Percentiles rank a stretch among this genome's conserved stretches.
These are phyloP conservation scores for Blomia tropicalis DNA, from an alignment of 2,888 invertebrate species.

Conservation along the genomic window DNA sequence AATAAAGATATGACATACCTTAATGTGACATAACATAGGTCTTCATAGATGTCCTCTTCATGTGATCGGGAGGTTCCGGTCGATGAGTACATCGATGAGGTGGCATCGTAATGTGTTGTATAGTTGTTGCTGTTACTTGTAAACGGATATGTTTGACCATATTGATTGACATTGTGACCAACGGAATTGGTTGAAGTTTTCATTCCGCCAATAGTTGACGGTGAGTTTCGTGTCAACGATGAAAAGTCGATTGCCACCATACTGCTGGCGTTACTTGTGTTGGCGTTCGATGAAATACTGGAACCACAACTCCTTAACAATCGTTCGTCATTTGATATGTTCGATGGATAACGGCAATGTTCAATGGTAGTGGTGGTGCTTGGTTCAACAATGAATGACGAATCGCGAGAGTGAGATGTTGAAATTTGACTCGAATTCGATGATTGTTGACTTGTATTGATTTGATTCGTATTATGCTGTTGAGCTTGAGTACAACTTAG, in stretches of 20 bases:
- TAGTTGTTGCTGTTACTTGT: neutral
- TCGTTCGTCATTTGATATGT: neutral
- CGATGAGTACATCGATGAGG: neutral
- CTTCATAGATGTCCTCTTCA: conserved; percentile 70
- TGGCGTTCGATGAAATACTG: neutral
- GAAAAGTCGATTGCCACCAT: neutral
- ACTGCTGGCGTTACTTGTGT: neutral
- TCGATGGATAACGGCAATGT: neutral
- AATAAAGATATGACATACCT: conserved; percentile 10
- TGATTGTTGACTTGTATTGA: too few species aligned
- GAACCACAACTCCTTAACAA: neutral
- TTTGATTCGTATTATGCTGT: too few species aligned
- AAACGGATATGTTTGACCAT: neutral
- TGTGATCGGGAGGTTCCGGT: conserved; percentile 28
- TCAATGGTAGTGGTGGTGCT: neutral
- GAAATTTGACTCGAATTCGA: neutral
- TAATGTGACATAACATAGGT: conserved; percentile 51
- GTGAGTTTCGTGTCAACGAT: neutral
- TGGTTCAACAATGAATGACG: neutral
- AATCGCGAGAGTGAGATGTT: neutral
- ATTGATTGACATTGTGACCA: conserved; percentile 2
- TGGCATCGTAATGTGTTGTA: neutral
- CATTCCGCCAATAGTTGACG: neutral
- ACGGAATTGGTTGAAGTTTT: neutral
- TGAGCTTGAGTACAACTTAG: neutral